phyloP scores from a whole-genome alignment of 2,888 invertebrate species.

The Ophion ventricosus region DNA sequence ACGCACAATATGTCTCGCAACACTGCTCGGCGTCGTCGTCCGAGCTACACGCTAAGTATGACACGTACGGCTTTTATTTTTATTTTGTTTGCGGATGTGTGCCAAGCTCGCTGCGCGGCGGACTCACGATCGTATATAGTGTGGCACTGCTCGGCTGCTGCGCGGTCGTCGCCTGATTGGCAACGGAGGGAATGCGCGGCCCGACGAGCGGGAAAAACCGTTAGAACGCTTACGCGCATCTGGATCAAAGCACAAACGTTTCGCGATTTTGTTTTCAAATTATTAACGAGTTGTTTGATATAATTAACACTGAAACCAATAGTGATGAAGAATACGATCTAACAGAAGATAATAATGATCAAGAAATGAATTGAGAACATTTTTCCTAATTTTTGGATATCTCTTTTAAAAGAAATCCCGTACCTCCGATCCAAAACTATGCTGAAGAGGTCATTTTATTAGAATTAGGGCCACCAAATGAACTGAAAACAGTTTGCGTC shows the following conservation, averaged over 20 bases:
- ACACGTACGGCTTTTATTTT: too few species aligned
- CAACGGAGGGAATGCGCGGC: not conserved
- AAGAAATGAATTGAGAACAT: too few species aligned
- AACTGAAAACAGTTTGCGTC: too few species aligned
- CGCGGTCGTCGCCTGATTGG: not conserved
- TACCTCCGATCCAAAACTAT: too few species aligned
- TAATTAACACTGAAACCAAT: too few species aligned
- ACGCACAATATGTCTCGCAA: not conserved
- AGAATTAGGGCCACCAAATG: too few species aligned
- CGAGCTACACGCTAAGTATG: not conserved
- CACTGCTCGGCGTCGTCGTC: not conserved
- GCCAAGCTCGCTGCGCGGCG: not conserved
- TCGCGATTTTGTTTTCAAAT: not conserved
- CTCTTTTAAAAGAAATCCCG: too few species aligned
- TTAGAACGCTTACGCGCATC: slow-evolving; percentile 17
- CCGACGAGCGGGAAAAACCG: slow-evolving; percentile 11
- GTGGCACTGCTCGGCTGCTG: not conserved
- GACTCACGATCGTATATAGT: not conserved
- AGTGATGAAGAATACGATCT: too few species aligned
- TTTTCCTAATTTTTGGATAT: too few species aligned
- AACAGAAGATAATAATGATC: too few species aligned
- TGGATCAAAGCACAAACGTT: not conserved
- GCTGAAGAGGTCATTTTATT: too few species aligned
- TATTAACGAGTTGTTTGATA: too few species aligned
- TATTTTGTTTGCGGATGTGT: not conserved